Base-by-base conservation (phyloP, 1,140 invertebrate species). In the Vanessa atalanta region DNA sequence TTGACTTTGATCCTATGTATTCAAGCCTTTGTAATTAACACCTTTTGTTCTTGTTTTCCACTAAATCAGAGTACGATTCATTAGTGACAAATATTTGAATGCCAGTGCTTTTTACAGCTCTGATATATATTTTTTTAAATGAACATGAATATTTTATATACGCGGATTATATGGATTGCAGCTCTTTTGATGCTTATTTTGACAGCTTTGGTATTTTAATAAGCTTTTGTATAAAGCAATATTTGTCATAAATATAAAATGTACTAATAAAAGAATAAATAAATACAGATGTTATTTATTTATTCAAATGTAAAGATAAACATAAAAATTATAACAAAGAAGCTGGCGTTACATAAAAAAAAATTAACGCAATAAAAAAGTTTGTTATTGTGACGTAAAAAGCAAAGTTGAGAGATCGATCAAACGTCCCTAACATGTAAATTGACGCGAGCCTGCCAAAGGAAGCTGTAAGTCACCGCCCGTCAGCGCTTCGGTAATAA, bases 391-490 rank as follows among this genome's bases (percentile, higher is more conserved):
- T 47, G 23, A 47, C 63, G 63, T 67, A 75, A 75, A 70, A 75
- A 76, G 69, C 69, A 55, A 76, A 76, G 74, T 76, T 76, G 68
- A 75, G 67, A 76, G 74, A 71, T 76, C 69, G 74, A 76, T 76
- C 74, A 72, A 72, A 72, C 48, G 47, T 71, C 69, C 69, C 65
- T 48, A 71, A 72, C 74, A 76, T 76, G 69, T 76, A 76, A 76
- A 76, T 71, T 75, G 68, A 70, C 63, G 67, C 65, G 55, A 64
- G 61, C 61, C 48, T 72, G 64, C 64, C 57, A 83, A 72, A 77
- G 84, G 80, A 85, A 81, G 77, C 83, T 81, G 80, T 86, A 80
- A 84, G 80, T 87, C 84, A 84, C 80, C 81, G 82, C 85, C 87
- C 85, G 83, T 82, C 83, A 77, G 66, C 69, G 77, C 72, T 83